Evolutionary conservation across 2,113 vertebrate species (phyloP).

Genomic region (Melozone crissalis): DNA sequence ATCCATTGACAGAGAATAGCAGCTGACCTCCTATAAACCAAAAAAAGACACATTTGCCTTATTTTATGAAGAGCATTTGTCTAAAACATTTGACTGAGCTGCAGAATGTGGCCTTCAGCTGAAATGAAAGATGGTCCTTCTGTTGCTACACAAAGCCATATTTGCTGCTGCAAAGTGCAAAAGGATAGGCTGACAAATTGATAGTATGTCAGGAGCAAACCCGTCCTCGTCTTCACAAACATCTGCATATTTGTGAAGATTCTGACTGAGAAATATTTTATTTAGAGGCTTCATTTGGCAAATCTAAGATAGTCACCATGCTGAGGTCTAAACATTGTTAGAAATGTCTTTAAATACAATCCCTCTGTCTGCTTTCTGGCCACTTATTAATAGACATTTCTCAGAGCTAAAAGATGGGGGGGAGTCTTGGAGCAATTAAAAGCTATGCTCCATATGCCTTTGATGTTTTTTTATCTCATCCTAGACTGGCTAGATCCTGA

Average conservation of each 20-base stretch:
- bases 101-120: slow-evolving; percentile 67
- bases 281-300: slow-evolving; percentile 30
- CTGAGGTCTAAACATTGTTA: slow-evolving; percentile 17
- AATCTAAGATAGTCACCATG: slow-evolving; percentile 9
- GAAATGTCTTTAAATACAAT: slow-evolving; percentile 27
- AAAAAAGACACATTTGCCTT: slow-evolving; percentile 54
- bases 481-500: slow-evolving; percentile 37
- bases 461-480: slow-evolving; percentile 51
- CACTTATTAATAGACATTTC: slow-evolving; percentile 60
- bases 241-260: slow-evolving; percentile 65
- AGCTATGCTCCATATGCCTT: slow-evolving; percentile 49
- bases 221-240: slow-evolving; percentile 39
- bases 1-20: slow-evolving; percentile 61
- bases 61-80: slow-evolving; percentile 60
- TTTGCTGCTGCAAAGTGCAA: slow-evolving; percentile 68
- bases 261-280: neutral
- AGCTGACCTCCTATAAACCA: slow-evolving; percentile 45
- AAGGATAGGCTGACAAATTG: slow-evolving; percentile 62
- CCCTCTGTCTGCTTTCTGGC: slow-evolving; percentile 12
- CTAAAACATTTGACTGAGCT: slow-evolving; percentile 61
- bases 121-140: slow-evolving; percentile 61
- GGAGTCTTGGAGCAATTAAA: slow-evolving; percentile 59
- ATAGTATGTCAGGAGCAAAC: slow-evolving; percentile 40
- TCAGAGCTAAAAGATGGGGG: neutral
- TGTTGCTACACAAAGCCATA: slow-evolving; percentile 68